Base-by-base conservation (phyloP, 1,140 invertebrate species). In the Drosophila pseudoananassae region DNA sequence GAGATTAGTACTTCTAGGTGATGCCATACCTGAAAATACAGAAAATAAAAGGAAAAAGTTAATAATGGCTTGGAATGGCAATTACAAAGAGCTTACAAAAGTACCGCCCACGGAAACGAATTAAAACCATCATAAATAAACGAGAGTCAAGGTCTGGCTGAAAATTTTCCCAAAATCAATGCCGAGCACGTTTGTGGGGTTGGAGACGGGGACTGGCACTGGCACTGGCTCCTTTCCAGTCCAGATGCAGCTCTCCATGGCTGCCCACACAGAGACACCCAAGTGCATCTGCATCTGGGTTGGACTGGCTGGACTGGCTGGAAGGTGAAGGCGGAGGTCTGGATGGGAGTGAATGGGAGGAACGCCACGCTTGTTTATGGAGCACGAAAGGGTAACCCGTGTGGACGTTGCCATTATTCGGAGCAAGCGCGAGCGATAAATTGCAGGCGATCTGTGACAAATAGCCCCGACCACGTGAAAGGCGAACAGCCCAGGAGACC, bases 51-150 rank as follows among this genome's bases (percentile, higher is more conserved):
- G 25, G 31, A 17, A 33, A 55, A 69, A 56, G 50, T 69, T 70
- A 70, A 69, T 68, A 69, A 55, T 53, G 43, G 33, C 51, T 4
- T 50, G 20, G 14, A 69, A 40, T 52, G 50, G 70, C 68, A 73
- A 73, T 73, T 73, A 73, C 70, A 73, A 53, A 49, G 12, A 46
- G 66, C 33, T 46, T 46, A 45, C 53, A 71, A 58, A 36, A 49
- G 53, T 15, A 31, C 54, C 66, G 69, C 66, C 68, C 68, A 60
- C 69, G 54, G 70, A 72, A 69, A 73, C 43, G 56, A 73, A 73
- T 73, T 73, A 73, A 72, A 71, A 58, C 49, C 72, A 73, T 73
- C 68, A 73, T 73, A 73, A 73, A 73, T 73, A 72, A 73, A 49
- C 66, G 38, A 72, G 47, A 72, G 23, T 46, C 70, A 72, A 73